These are phyloP conservation scores for Amorpha juglandis DNA, from an alignment of 2,888 invertebrate genomes.

Conservation along the genomic window DNA sequence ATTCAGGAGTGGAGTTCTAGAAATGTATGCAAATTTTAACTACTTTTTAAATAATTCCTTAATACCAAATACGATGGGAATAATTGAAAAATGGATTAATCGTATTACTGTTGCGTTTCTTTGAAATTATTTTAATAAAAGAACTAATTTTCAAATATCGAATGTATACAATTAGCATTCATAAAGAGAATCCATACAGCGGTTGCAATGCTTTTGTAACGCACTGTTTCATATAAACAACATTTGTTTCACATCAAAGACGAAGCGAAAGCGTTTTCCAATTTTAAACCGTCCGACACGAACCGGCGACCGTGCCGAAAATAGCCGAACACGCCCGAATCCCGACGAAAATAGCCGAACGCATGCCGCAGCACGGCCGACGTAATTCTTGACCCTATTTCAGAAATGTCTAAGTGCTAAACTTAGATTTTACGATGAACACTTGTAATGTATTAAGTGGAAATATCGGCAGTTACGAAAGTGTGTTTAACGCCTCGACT, in stretches of 20 bases:
- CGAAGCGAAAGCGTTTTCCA: constrained; percentile 60
- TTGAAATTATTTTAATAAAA: too few relatives aligned
- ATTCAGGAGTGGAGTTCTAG: too few relatives aligned
- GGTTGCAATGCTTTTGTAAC: constrained; percentile 22
- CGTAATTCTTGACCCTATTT: constrained; percentile 82
- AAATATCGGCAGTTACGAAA: constrained; percentile 2
- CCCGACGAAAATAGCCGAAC: constrained; percentile 68
- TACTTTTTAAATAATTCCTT: too few relatives aligned
- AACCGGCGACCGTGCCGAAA: constrained; percentile 56
- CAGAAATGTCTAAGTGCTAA: constrained; percentile 69
- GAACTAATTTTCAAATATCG: constrained; percentile 8
- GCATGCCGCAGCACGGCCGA: constrained; percentile 61
- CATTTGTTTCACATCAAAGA: constrained; percentile 76
- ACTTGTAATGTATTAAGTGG: constrained; percentile 29
- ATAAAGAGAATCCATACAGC: constrained; percentile 8
- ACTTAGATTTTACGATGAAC: constrained; percentile 49
- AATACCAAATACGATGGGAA: too few relatives aligned
- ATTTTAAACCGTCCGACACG: constrained; percentile 65
- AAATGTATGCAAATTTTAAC: too few relatives aligned
- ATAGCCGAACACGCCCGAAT: constrained; percentile 65
- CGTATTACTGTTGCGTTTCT: too few relatives aligned
- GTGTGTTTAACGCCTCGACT: neutral
- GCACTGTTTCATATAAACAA: constrained; percentile 51
- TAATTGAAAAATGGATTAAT: too few relatives aligned
- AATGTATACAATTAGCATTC: constrained; percentile 8